These are phyloP conservation scores for Osmoderma eremita DNA, from an alignment of 2,888 invertebrate genomes.

Conservation along the genomic window DNA sequence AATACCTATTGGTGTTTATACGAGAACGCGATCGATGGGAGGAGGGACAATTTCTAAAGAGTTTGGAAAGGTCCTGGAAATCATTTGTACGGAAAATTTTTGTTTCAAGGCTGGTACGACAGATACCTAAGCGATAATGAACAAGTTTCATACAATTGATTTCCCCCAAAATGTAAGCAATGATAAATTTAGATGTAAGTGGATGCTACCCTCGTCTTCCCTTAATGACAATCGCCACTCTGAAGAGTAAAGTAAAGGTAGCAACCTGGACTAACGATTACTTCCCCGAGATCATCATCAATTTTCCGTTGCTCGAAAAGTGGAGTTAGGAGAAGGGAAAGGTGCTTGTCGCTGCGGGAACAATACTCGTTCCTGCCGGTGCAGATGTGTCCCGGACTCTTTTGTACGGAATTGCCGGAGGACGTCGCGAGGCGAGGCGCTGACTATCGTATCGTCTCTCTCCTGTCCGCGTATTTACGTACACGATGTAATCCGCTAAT, in stretches of 20 bases:
- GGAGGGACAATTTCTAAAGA: too few relatives aligned
- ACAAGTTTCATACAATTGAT: not conserved
- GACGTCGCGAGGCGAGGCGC: too few relatives aligned
- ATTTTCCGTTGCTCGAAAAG: not conserved
- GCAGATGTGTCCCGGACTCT: not conserved
- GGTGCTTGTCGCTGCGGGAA: not conserved
- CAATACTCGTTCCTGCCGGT: not conserved
- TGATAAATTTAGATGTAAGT: conserved; percentile 28
- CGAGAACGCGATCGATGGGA: too few relatives aligned
- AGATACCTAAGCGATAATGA: too few relatives aligned
- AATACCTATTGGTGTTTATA: too few relatives aligned
- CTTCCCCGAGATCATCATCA: conserved; percentile 18
- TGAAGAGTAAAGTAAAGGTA: not conserved
- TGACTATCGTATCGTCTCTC: not conserved
- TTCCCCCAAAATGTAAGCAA: conserved; percentile 15
- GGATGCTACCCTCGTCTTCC: conserved; percentile 19
- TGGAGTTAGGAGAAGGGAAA: not conserved
- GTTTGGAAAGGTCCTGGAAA: too few relatives aligned
- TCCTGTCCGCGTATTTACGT: not conserved
- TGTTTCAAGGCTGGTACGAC: too few relatives aligned
- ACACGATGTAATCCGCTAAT: not conserved
- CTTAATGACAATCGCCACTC: conserved; percentile 29
- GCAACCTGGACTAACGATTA: conserved; percentile 10
- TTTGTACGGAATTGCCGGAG: conserved; percentile 23
- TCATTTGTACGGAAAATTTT: too few relatives aligned